phyloP scores from a whole-genome alignment of 1,140 invertebrate genomes.

The Drosophila grimshawi region DNA sequence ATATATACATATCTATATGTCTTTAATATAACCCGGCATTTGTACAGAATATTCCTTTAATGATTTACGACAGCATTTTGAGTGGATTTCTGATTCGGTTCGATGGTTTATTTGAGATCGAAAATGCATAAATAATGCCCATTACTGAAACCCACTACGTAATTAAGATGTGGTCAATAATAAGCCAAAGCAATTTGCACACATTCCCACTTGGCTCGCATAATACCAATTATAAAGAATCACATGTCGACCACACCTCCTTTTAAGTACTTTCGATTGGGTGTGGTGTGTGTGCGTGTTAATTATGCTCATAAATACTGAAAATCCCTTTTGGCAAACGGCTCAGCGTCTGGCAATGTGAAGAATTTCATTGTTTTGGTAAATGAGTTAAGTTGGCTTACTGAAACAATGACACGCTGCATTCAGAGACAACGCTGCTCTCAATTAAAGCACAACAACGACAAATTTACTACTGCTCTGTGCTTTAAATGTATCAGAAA shows the following conservation, averaged over 20 bases:
- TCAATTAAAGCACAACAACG: no score
- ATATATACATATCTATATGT: no score
- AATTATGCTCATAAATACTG: slow-evolving; percentile 49
- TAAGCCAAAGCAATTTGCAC: slow-evolving; percentile 24
- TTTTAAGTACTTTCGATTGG: neutral
- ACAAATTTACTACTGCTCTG: no score
- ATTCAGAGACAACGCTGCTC: neutral
- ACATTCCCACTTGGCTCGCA: slow-evolving; percentile 35
- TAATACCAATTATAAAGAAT: slow-evolving; percentile 48
- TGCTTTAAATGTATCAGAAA: no score
- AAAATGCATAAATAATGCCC: no score
- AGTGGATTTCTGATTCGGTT: no score
- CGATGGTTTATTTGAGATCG: no score
- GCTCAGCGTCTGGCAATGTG: neutral
- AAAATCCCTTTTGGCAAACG: slow-evolving; percentile 44
- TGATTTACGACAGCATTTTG: no score
- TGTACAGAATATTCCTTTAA: no score
- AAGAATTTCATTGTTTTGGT: neutral
- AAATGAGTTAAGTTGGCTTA: neutral
- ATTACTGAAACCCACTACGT: no score
- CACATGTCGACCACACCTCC: slow-evolving; percentile 1
- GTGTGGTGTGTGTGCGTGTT: slow-evolving; percentile 8
- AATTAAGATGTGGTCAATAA: slow-evolving; percentile 15
- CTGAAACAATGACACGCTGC: neutral
- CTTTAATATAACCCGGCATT: no score